Percentiles rank a stretch among this genome's conserved stretches.
Conservation (phyloP, 23 tunicate species). For the Halocynthia roretzi region DNA sequence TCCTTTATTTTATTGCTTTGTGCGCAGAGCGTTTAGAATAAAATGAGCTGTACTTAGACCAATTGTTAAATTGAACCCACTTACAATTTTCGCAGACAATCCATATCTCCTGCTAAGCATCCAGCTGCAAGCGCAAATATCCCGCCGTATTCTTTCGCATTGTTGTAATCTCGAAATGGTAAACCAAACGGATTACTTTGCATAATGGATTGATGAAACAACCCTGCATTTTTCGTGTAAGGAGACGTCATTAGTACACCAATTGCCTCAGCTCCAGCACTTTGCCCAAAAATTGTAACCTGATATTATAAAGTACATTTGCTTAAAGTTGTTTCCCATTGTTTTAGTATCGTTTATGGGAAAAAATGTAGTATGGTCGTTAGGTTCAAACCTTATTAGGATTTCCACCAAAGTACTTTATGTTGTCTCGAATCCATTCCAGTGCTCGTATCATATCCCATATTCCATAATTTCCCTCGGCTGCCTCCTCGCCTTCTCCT, state of each 20-base stretch:
- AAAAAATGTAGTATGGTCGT: neutral
- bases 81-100: slow-evolving; percentile 47
- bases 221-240: slow-evolving; percentile 1
- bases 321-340: neutral
- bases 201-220: slow-evolving; percentile 58
- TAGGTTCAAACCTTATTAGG: slow-evolving; percentile 29
- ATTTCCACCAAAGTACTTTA: slow-evolving; percentile 59
- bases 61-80: neutral
- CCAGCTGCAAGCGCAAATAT: slow-evolving; percentile 32
- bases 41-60: too few relatives aligned
- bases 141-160: slow-evolving; percentile 55
- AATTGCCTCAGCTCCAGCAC: slow-evolving; percentile 85
- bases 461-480: slow-evolving; percentile 57
- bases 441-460: slow-evolving; percentile 62
- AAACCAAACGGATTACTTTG: slow-evolving; percentile 81
- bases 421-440: slow-evolving; percentile 60
- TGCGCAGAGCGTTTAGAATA: too few relatives aligned
- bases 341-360: neutral
- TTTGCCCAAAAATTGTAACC: slow-evolving; percentile 82
- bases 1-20: too few relatives aligned
- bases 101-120: slow-evolving; percentile 42
- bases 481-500: slow-evolving; percentile 49
- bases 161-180: slow-evolving; percentile 43
- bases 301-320: slow-evolving; percentile 9
- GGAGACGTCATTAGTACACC: slow-evolving; percentile 53